These are phyloP conservation scores for Pitta sordida DNA, from an alignment of 2,113 vertebrate species.

Conservation along the genomic window DNA sequence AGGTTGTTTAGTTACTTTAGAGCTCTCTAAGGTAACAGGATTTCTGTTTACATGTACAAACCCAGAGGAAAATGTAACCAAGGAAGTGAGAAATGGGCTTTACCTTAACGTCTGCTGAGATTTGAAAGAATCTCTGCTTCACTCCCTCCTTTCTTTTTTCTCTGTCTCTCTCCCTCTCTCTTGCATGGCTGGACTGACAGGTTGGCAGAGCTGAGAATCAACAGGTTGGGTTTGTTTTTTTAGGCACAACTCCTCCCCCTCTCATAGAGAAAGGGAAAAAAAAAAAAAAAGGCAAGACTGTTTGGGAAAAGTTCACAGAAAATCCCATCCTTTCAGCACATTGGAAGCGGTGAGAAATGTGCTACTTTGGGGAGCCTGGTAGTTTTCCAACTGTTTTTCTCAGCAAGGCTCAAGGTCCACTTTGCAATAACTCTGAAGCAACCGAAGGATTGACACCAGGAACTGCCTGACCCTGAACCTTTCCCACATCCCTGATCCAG, in stretches of 20 bases:
- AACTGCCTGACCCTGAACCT: neutral
- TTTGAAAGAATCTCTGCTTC: conserved; percentile 21
- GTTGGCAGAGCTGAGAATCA: conserved; percentile 58
- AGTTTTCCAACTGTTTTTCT: neutral
- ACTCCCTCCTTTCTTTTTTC: conserved; percentile 30
- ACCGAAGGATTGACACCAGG: neutral
- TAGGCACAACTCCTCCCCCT: conserved; percentile 66
- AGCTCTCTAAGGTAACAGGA: neutral
- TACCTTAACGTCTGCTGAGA: conserved; percentile 36
- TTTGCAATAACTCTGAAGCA: neutral
- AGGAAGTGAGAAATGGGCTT: conserved; percentile 10
- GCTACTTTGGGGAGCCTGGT: neutral
- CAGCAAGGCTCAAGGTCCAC: neutral
- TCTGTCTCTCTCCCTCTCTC: conserved; percentile 41
- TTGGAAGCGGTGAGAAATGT: neutral
- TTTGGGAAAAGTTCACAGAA: conserved; percentile 51
- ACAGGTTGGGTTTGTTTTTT: conserved; percentile 69
- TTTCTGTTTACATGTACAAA: neutral
- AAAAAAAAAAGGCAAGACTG: neutral
- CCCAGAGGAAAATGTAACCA: neutral
- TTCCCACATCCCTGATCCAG: neutral
- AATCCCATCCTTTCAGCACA: conserved; percentile 43
- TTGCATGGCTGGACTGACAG: conserved; percentile 67
- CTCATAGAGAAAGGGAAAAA: neutral
- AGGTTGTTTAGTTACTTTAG: neutral